Evolutionary conservation across 2,797 vertebrate genomes (phyloP).

Genomic region (Chaenodraco wilsoni): DNA sequence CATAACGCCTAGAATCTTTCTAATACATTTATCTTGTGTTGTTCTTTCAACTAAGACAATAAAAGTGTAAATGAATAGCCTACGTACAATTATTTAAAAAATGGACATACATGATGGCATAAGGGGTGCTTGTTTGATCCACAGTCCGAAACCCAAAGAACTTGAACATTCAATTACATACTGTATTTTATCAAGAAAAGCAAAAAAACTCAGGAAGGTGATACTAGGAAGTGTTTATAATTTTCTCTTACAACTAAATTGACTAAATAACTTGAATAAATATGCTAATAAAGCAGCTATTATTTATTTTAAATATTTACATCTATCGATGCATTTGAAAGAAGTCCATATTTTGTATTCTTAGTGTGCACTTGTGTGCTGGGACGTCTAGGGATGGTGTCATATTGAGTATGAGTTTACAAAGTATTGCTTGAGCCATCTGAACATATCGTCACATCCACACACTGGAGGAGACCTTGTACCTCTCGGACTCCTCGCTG

Average conservation of each 20-base stretch:
- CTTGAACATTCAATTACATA: neutral
- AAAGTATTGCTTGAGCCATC: too few species aligned
- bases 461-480: constrained; percentile 17
- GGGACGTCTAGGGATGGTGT: neutral
- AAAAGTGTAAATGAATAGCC: too few species aligned
- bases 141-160: neutral
- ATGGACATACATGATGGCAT: too few species aligned
- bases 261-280: neutral
- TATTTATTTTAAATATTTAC: neutral
- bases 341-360: neutral
- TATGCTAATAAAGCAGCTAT: neutral
- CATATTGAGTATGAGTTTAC: neutral
- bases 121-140: neutral
- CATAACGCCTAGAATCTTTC: too few species aligned
- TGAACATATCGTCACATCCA: too few species aligned
- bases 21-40: too few species aligned
- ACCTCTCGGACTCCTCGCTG: constrained; percentile 91
- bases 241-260: neutral
- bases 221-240: too few species aligned
- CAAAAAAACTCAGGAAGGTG: neutral
- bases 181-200: neutral
- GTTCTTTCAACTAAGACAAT: too few species aligned
- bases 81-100: too few species aligned
- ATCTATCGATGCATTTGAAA: neutral
- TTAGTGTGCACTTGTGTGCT: neutral